Conservation (phyloP, 2,797 vertebrate genomes). For the Tinamus major region DNA sequence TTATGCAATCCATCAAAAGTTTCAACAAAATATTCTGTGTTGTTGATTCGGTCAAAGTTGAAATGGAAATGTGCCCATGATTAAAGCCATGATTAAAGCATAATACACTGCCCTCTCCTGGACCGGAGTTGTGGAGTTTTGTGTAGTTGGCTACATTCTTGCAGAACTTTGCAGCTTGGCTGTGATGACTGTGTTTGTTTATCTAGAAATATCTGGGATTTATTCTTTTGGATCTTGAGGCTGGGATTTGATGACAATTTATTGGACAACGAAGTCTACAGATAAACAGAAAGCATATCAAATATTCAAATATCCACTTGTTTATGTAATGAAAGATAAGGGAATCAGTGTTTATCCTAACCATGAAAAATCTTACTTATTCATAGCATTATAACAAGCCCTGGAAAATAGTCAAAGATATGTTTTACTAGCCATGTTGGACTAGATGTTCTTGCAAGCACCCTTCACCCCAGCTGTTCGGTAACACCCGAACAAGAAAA, state of each 20-base stretch:
- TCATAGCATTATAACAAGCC: background rate
- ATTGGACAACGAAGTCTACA: background rate
- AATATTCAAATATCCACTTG: background rate
- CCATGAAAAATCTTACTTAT: background rate
- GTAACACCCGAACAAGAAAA: background rate
- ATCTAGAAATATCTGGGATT: background rate
- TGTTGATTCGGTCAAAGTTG: background rate
- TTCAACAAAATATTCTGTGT: background rate
- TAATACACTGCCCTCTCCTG: background rate
- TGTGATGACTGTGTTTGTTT: accelerated
- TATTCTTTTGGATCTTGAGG: background rate
- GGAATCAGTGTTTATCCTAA: accelerated
- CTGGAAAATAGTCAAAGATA: background rate
- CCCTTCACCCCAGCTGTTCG: no score
- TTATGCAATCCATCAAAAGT: background rate
- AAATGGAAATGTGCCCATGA: background rate
- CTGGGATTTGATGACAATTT: background rate
- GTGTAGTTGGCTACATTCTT: background rate
- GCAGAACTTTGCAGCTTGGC: background rate
- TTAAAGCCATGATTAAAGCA: no score
- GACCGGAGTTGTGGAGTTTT: background rate
- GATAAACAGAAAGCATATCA: background rate
- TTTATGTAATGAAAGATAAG: background rate
- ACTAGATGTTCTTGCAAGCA: no score
- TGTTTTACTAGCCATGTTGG: background rate